Percentiles rank a stretch among this genome's conserved stretches.
phyloP scores from a whole-genome alignment of 2,113 vertebrate species.

The Psilopogon haemacephalus region DNA sequence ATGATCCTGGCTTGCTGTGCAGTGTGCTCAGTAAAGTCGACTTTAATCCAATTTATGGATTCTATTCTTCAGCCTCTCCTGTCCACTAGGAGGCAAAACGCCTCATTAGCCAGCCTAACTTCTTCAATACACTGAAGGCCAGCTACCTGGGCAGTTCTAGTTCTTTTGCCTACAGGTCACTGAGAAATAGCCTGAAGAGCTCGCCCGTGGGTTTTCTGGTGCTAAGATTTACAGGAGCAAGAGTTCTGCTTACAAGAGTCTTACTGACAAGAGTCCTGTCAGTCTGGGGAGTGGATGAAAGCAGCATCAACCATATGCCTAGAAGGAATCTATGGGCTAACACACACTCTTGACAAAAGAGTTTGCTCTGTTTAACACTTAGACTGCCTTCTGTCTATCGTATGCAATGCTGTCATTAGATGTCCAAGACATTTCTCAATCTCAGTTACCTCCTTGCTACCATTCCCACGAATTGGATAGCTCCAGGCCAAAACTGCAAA shows the following conservation, averaged over 20 bases:
- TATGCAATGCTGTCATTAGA: not conserved
- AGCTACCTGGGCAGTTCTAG: not conserved
- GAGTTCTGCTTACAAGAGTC: not conserved
- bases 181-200: conserved; percentile 15
- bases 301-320: not conserved
- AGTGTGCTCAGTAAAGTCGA: not conserved
- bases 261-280: not conserved
- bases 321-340: not conserved
- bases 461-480: not conserved
- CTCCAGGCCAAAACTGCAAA: not conserved
- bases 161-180: conserved; percentile 50
- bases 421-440: not conserved
- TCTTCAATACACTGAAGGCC: not conserved
- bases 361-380: not conserved
- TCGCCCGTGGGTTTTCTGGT: not conserved
- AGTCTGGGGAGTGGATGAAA: not conserved
- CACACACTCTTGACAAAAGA: not conserved
- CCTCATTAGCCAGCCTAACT: not conserved
- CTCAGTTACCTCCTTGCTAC: not conserved
- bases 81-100: conserved; percentile 73
- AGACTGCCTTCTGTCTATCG: not conserved
- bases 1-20: not conserved
- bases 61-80: not conserved
- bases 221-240: not conserved
- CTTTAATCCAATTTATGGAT: not conserved